These are phyloP conservation scores for Neopipo cinnamomea DNA, from an alignment of 2,113 vertebrate species.

Conservation along the genomic window DNA sequence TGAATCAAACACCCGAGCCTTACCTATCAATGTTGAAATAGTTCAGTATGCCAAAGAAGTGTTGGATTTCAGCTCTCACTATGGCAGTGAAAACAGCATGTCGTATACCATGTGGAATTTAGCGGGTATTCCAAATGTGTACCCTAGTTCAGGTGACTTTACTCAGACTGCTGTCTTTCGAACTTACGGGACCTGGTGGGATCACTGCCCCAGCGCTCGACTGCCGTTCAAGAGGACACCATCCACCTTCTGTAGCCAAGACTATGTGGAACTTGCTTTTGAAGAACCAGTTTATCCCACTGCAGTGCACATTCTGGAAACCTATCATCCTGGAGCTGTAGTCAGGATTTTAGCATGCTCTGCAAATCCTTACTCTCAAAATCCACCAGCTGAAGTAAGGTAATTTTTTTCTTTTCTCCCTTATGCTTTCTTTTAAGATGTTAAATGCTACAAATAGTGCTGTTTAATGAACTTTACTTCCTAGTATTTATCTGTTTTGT, in stretches of 20 bases:
- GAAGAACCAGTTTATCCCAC: constrained; percentile 96
- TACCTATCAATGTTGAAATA: constrained; percentile 88
- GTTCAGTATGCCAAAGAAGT: constrained; percentile 97
- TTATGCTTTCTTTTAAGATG: not conserved
- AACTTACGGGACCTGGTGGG: constrained; percentile 95
- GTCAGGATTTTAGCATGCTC: constrained; percentile 96
- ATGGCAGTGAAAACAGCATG: constrained; percentile 98
- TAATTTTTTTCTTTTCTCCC: constrained; percentile 71
- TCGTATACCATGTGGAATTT: constrained; percentile 99
- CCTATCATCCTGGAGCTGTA: constrained; percentile 95
- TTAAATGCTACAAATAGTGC: not conserved
- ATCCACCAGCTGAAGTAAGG: constrained; percentile 89
- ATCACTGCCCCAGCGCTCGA: constrained; percentile 84
- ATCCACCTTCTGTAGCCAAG: constrained; percentile 87
- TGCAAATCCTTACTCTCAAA: constrained; percentile 94
- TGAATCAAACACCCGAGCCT: constrained; percentile 84
- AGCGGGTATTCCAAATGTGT: constrained; percentile 92
- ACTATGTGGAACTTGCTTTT: constrained; percentile 94
- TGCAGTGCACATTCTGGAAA: constrained; percentile 93
- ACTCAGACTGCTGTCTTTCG: constrained; percentile 97
- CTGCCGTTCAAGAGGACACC: constrained; percentile 85
- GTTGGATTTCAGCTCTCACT: constrained; percentile 97
- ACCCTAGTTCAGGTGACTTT: constrained; percentile 96
- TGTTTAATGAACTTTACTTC: not conserved
- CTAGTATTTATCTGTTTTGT: not conserved